Conservation (phyloP, 1,140 invertebrate genomes). For the Frieseomelitta varia region DNA sequence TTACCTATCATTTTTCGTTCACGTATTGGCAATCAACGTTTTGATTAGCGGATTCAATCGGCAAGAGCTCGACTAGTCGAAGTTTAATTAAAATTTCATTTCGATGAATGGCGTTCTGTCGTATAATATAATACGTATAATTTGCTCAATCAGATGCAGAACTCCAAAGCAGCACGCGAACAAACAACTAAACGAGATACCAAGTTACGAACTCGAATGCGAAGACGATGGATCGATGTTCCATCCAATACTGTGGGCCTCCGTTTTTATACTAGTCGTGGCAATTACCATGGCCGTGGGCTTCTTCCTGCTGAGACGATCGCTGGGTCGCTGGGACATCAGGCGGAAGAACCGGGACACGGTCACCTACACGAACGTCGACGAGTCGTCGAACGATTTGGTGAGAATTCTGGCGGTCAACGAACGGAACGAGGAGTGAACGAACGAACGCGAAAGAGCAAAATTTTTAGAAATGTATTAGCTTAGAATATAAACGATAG, state of each 20-base stretch:
- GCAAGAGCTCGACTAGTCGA: no score
- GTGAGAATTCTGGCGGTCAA: constrained; percentile 76
- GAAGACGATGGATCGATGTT: constrained; percentile 55
- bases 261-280: constrained; percentile 68
- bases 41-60: no score
- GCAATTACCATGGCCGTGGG: constrained; percentile 52
- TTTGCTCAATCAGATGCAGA: constrained; percentile 67
- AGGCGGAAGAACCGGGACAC: constrained; percentile 73
- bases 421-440: constrained; percentile 74
- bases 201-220: constrained; percentile 73
- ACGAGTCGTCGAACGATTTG: constrained; percentile 77
- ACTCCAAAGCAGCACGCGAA: constrained; percentile 62
- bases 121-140: neutral
- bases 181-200: constrained; percentile 70
- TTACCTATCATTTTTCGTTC: neutral
- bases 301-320: constrained; percentile 71
- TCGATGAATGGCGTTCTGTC: neutral
- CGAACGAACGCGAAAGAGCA: constrained; percentile 31
- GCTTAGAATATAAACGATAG: neutral
- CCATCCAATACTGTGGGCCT: constrained; percentile 71
- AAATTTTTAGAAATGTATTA: constrained; percentile 30
- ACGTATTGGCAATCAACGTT: no score
- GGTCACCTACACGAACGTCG: constrained; percentile 78
- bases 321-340: constrained; percentile 72
- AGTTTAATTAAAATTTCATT: neutral